These are phyloP conservation scores for Centruroides sculpturatus DNA, from an alignment of 1,140 invertebrate genomes.

Conservation along the genomic window DNA sequence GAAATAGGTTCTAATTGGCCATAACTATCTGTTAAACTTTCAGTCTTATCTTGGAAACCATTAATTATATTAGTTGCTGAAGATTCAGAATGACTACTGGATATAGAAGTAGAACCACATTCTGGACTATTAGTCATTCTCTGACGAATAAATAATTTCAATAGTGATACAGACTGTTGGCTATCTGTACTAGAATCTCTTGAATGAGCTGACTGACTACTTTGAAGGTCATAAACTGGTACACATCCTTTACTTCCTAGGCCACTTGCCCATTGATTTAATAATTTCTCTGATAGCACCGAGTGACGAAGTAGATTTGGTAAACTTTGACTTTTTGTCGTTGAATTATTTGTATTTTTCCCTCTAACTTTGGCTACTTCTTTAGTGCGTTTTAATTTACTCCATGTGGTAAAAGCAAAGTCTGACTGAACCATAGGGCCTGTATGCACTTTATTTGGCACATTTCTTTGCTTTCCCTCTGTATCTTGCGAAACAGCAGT, in stretches of 20 bases:
- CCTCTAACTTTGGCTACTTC: background rate
- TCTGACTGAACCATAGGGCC: slow-evolving; percentile 64
- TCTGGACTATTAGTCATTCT: slow-evolving; percentile 47
- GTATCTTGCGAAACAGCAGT: no score
- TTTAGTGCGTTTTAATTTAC: slow-evolving; percentile 47
- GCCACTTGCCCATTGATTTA: slow-evolving; percentile 11
- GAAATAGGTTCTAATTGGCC: no score
- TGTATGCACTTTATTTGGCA: slow-evolving; percentile 1
- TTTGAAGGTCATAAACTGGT: slow-evolving; percentile 48
- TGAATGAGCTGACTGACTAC: slow-evolving; percentile 28
- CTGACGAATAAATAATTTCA: slow-evolving; percentile 80
- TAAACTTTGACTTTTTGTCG: slow-evolving; percentile 53
- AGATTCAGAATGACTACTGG: slow-evolving; percentile 11
- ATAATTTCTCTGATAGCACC: slow-evolving; percentile 14
- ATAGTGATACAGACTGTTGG: slow-evolving; percentile 51
- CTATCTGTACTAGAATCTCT: slow-evolving; percentile 17
- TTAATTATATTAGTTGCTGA: background rate
- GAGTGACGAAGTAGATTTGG: slow-evolving; percentile 43
- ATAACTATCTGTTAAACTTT: no score
- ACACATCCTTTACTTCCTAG: slow-evolving; percentile 28
- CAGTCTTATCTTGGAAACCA: no score
- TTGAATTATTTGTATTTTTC: slow-evolving; percentile 5
- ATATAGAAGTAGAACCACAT: background rate
- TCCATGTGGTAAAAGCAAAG: slow-evolving; percentile 60
- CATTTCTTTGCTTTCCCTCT: no score